phyloP scores from a whole-genome alignment of 2,888 invertebrate genomes.

The Halocaridina rubra region DNA sequence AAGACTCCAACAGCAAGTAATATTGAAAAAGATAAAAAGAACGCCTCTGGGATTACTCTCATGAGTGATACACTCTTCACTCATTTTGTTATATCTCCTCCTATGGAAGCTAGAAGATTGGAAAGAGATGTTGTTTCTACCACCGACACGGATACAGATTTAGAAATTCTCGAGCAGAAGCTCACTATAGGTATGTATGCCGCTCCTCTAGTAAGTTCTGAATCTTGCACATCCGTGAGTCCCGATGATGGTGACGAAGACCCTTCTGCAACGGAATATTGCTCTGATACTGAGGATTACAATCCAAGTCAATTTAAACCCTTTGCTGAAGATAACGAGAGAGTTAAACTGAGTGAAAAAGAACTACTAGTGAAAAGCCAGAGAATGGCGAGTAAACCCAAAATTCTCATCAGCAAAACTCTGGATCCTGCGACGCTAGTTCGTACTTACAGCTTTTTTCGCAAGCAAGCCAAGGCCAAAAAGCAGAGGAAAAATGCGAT shows the following conservation, averaged over 20 bases:
- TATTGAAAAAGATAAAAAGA: neutral
- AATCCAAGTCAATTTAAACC: constrained; percentile 43
- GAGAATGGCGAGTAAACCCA: neutral
- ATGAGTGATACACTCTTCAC: constrained; percentile 59
- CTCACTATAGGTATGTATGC: constrained; percentile 53
- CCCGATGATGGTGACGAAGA: constrained; percentile 48
- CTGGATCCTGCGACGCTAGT: constrained; percentile 14
- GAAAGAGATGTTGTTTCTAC: constrained; percentile 3
- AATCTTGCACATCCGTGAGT: constrained; percentile 55
- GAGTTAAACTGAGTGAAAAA: neutral
- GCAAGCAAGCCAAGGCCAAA: constrained; percentile 43
- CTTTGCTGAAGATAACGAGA: neutral
- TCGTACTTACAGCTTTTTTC: constrained; percentile 42
- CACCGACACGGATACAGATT: constrained; percentile 58
- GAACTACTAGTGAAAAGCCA: neutral
- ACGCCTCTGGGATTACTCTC: constrained; percentile 28
- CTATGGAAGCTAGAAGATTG: neutral
- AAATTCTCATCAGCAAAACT: neutral
- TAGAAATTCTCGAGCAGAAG: constrained; percentile 52
- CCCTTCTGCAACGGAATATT: constrained; percentile 54
- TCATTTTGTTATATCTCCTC: constrained; percentile 28
- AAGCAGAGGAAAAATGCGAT: constrained; percentile 28
- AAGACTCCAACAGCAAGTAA: neutral
- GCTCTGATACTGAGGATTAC: constrained; percentile 46
- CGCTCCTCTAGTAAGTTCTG: constrained; percentile 61